Evolutionary conservation across 2,888 invertebrate genomes (phyloP), one percentile per base, ranked within the genome.

Genomic region (Dugesia japonica): DNA sequence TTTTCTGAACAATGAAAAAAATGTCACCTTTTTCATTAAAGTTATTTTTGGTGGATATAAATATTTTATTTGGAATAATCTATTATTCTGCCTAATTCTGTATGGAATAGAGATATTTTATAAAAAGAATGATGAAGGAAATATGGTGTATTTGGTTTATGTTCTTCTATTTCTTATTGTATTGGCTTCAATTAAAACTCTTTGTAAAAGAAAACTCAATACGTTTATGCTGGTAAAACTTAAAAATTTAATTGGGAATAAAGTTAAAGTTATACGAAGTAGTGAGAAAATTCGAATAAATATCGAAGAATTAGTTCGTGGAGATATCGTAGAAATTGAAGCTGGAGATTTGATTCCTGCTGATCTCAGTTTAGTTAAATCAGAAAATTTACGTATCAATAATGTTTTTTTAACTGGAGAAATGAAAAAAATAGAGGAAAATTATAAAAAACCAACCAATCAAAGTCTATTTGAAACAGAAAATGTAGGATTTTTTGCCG

Each of bases 51-150:
- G 56, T 4, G 56, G 56, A 7, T 56, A 56, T 56, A 56, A 56
- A 56, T 56, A 56, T 56, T 56, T 56, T n/a, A n/a, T 56, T n/a
- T 56, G 56, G 56, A 56, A 56, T 56, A 56, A 56, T 56, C 17
- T 56, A 56, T n/a, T 56, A n/a, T 56, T 56, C 17, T 56, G 56
- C 17, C 7, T 56, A 23, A 56, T 56, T n/a, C 20, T 56, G 23
- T n/a, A 56, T 1, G 56, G 20, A 23, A 56, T 56, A n/a, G 56
- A 56, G 7, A n/a, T 56, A n/a, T 56, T 20, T n/a, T 7, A n/a
- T 4, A 23, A 56, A n/a, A 56, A 7, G 56, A 4, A 1, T n/a
- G 7, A 56, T 7, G 56, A 56, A n/a, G 56, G 23, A 56, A 56
- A 56, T 56, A 23, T 56, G 20, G n/a, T 56, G 1, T 20, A 56